phyloP scores from a whole-genome alignment of 2,797 vertebrate species.

The Ciconia nigra region DNA sequence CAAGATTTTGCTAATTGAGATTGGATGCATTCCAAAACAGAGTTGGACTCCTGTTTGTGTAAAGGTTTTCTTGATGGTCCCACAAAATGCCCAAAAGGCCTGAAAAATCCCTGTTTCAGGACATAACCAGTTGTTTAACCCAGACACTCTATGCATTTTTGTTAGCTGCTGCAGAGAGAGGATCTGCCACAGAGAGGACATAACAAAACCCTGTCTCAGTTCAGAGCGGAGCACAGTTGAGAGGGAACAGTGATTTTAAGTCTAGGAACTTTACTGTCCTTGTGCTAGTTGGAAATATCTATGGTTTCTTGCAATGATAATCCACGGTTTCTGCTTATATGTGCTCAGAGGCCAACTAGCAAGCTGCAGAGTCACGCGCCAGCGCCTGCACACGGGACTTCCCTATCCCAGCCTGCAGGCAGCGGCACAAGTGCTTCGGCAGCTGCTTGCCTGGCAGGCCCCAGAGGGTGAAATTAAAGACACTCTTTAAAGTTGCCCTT shows the following conservation, averaged over 20 bases:
- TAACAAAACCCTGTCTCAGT: background rate
- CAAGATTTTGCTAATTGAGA: background rate
- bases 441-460: background rate
- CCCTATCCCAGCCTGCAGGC: background rate
- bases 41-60: background rate
- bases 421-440: background rate
- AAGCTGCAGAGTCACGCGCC: background rate
- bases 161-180: background rate
- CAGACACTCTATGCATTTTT: background rate
- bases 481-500: background rate
- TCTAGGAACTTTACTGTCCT: background rate
- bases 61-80: background rate
- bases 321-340: background rate
- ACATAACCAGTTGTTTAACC: background rate
- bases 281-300: background rate
- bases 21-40: background rate
- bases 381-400: accelerated
- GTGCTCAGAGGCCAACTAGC: background rate
- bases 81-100: background rate
- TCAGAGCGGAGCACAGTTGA: background rate
- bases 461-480: slow-evolving; percentile 38
- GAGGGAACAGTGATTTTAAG: background rate
- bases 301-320: background rate
- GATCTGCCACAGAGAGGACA: background rate
- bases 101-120: background rate